Base-by-base conservation (phyloP, 2,888 invertebrate species). In the Eubasilissa splendida region DNA sequence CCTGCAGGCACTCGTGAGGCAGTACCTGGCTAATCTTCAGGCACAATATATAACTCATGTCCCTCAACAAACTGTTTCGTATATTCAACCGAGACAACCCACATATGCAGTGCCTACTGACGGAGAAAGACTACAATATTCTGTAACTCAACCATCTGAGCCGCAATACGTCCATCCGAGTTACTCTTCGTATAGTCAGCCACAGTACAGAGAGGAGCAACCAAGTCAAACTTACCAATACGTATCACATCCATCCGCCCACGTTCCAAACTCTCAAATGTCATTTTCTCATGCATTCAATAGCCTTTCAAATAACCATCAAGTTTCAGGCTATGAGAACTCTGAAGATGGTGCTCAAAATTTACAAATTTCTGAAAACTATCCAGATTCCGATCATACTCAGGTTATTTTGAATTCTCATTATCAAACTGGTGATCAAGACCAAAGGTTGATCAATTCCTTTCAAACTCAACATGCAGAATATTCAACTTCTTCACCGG, bases 321-420 rank as follows among this genome's bases (percentile, higher is more conserved):
- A 80, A 52, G 56, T 80, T 82, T n/a, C 86, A 86, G 52, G 85
- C 76, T 86, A 85, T 74, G 85, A 87, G 60, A 86, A 86, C 73
- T 42, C 42, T 4, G 9, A 82, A 59, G 80, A 83, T 31, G 80
- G 68, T 63, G 66, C 81, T 14, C 81, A 77, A 60, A 84, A 84
- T 12, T 85, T 91, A 42, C 85, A 89, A 1, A 88, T 92, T 2
- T 88, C 90, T 31, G 92, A 92, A 86, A 92, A 92, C 84, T 92
- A 92, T 85, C 92, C 92, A 0, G 91, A 90, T 84, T 89, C 90
- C 82, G 89, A 90, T 70, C 92, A 93, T 82, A 93, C 92, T 0
- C 88, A 90, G 84, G 92, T 92, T 0, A 89, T 92, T 68, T 91
- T 92, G 59, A 86, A 89, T 70, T 90, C 90, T 3, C 85, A 87